Evolutionary conservation across 2,797 vertebrate species (phyloP).

Genomic region (Arctocebus calabarensis): DNA sequence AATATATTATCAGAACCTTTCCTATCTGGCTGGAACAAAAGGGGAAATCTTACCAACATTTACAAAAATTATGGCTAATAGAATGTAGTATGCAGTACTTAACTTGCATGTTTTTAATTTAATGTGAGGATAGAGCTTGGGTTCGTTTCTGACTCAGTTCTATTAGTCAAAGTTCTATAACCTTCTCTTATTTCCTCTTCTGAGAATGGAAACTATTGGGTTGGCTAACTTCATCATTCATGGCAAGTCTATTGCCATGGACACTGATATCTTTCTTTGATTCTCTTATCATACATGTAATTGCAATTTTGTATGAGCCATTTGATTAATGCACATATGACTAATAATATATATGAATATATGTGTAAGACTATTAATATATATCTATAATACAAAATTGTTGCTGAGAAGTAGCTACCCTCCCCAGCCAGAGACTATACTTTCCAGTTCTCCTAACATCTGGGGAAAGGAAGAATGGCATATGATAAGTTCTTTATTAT

Average conservation of each 20-base stretch:
- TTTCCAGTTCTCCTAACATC: background rate
- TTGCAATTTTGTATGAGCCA: background rate
- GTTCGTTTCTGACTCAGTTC: constrained; percentile 21
- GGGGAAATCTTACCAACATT: background rate
- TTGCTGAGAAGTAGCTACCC: background rate
- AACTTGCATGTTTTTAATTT: constrained; percentile 36
- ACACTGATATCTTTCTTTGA: constrained; percentile 9
- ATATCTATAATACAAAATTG: background rate
- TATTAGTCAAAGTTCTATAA: constrained; percentile 31
- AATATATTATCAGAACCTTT: background rate
- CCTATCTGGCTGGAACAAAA: background rate
- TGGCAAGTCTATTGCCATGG: background rate
- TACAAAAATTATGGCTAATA: constrained; percentile 26
- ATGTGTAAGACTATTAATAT: background rate
- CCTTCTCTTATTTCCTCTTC: background rate
- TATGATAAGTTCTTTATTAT: background rate
- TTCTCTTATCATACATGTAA: background rate
- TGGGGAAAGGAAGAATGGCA: background rate
- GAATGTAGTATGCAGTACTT: background rate
- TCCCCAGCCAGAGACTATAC: background rate
- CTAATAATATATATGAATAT: too few species aligned
- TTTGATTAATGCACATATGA: too few species aligned
- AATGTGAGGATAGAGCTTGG: constrained; percentile 1
- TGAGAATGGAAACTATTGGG: background rate
- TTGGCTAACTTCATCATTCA: background rate